Base-by-base conservation (phyloP, 2,797 vertebrate species). In the Chelon auratus region DNA sequence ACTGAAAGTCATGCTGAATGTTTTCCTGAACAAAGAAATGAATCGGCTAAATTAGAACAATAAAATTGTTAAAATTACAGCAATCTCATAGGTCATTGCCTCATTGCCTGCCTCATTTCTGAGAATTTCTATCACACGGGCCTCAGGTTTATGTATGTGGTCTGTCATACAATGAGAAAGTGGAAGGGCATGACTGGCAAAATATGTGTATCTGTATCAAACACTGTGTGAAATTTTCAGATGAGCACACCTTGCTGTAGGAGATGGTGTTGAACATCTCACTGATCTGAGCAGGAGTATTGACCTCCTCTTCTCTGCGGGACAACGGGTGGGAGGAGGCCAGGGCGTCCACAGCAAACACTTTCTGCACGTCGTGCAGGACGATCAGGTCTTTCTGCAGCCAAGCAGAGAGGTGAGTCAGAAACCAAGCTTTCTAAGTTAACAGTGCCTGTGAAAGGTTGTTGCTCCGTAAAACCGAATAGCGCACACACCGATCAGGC, bases 191-290 rank as follows among this genome's bases (percentile, higher is more conserved):
- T 45, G 14, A 9, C 3, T n/a, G 17, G n/a, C 9, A 47, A 2
- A 47, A 17, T 12, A 11, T 22, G 18, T 50, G 18, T 50, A 3
- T 20, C 47, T 10, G n/a, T 18, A 20, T 12, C 9, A 70, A 48
- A 30, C 26, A 1, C 11, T 20, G 11, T 24, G 6, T 52, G 18
- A 30, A 26, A 30, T 14, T 7, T 1, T 13, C 0, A 9, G 42
- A 62, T 37, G 36, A 68, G 17, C 79, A 36, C 33, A 98, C 98
- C 97, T 99, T 99, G 94, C 92, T 98, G 91, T 99, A 99, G 68
- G 96, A 89, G 9, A 99, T 99, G 83, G 86, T 78, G 84, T 96
- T 95, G 0, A 99, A 99, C 87, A 97, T 91, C 85, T 96, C 96
- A 0, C 90, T 97, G 91, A 99, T 99, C 91, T 99, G 84, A 0